These are phyloP conservation scores for Chloroceryle amazona DNA, from an alignment of 2,797 vertebrate species.

Conservation along the genomic window DNA sequence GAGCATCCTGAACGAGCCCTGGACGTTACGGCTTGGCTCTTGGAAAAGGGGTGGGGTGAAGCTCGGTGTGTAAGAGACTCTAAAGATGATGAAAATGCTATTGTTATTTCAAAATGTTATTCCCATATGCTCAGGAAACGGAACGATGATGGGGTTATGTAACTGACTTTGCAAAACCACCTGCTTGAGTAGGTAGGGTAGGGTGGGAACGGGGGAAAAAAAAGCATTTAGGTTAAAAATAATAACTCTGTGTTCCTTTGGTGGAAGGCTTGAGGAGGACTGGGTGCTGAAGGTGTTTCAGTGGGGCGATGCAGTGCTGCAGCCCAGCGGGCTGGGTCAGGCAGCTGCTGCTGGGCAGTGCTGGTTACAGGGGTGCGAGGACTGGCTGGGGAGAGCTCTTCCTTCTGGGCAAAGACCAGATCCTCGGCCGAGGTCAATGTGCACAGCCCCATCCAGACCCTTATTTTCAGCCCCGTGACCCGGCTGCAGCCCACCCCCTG, in stretches of 20 bases:
- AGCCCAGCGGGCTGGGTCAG: neutral
- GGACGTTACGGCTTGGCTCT: neutral
- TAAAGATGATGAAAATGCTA: conserved; percentile 33
- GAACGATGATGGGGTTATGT: neutral
- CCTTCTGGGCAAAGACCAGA: neutral
- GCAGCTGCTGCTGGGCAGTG: neutral
- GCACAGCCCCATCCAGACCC: rapidly evolving
- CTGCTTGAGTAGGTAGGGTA: neutral
- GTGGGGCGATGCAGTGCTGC: neutral
- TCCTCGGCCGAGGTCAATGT: neutral
- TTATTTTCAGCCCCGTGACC: neutral
- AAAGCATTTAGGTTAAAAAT: neutral
- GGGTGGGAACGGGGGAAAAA: neutral
- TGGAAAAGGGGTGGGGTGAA: neutral
- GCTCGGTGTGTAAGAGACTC: neutral
- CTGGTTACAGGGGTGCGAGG: neutral
- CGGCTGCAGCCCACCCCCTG: rapidly evolving
- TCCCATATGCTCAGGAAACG: conserved; percentile 51
- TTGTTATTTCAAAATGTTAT: conserved; percentile 48
- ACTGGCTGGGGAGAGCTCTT: neutral
- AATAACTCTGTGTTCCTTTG: rapidly evolving
- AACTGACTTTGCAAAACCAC: neutral
- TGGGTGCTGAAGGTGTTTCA: neutral
- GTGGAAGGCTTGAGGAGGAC: neutral
- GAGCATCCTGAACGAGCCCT: neutral